These are phyloP conservation scores for Struthio camelus DNA, from an alignment of 2,113 vertebrate species.

Conservation along the genomic window DNA sequence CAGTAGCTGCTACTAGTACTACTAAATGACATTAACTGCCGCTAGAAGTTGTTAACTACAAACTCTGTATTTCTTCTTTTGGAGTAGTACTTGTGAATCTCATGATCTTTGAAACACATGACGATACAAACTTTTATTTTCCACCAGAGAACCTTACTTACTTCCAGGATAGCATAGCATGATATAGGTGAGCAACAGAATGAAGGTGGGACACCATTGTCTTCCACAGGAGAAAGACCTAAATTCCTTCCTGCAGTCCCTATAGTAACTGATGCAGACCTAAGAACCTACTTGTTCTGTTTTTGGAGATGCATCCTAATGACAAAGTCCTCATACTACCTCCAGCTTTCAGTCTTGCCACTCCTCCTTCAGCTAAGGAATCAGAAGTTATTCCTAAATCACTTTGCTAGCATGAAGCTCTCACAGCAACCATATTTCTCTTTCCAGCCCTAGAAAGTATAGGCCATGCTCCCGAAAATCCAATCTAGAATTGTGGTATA, in stretches of 20 bases:
- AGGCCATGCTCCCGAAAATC: too few species aligned
- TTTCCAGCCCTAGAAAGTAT: too few species aligned
- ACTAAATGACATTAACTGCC: neutral
- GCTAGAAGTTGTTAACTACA: neutral
- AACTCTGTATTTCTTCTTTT: neutral
- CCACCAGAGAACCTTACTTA: neutral
- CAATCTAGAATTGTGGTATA: too few species aligned
- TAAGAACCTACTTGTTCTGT: fast-evolving
- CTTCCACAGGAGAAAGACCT: neutral
- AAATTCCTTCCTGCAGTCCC: neutral
- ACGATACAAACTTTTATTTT: neutral
- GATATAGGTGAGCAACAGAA: neutral
- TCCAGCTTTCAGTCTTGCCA: neutral
- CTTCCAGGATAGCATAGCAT: neutral
- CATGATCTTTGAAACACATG: neutral
- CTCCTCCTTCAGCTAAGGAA: neutral
- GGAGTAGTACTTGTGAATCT: neutral
- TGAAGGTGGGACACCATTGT: neutral
- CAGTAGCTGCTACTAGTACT: neutral
- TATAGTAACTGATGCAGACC: neutral
- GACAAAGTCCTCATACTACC: neutral
- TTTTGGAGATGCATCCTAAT: neutral
- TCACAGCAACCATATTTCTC: neutral
- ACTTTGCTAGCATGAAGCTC: neutral
- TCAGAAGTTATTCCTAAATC: neutral